Conservation (phyloP, 2,797 vertebrate genomes). For the Podarcis lilfordi region DNA sequence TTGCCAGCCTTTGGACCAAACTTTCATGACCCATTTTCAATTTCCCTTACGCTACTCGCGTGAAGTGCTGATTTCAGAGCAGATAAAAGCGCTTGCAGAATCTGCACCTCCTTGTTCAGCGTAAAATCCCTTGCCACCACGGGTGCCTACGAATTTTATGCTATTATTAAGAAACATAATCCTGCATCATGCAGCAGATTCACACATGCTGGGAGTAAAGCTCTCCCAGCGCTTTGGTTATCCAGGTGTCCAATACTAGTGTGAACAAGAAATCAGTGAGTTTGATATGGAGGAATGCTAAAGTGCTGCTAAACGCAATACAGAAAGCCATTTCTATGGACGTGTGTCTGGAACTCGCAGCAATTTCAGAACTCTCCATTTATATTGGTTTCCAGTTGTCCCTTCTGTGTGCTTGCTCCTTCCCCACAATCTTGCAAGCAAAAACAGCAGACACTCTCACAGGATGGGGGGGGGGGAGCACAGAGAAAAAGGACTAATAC, state of each 20-base stretch:
- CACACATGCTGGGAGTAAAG: not conserved
- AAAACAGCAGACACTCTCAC: slow-evolving; percentile 21
- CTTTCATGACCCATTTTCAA: not conserved
- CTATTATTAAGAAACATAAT: not conserved
- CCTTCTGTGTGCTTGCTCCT: slow-evolving; percentile 37
- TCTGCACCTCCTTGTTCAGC: not conserved
- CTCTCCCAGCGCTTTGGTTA: not conserved
- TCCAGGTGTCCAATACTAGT: not conserved
- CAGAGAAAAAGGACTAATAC: not conserved
- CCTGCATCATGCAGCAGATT: not conserved
- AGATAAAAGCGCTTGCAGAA: not conserved
- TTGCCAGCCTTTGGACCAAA: not conserved
- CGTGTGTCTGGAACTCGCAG: slow-evolving; percentile 9
- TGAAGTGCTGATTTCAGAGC: not conserved
- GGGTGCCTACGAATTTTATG: too few species aligned
- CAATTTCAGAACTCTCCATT: not conserved
- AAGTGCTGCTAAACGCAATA: slow-evolving; percentile 19
- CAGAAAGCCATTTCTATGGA: not conserved
- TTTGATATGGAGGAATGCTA: not conserved
- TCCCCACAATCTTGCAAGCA: slow-evolving; percentile 17
- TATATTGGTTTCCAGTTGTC: slow-evolving; percentile 28
- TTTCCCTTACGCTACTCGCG: not conserved
- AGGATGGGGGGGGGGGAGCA: not conserved
- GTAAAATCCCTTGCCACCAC: not conserved
- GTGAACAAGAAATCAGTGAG: not conserved